These are phyloP conservation scores for Whitmania pigra DNA, from an alignment of 1,140 invertebrate species.

Conservation along the genomic window DNA sequence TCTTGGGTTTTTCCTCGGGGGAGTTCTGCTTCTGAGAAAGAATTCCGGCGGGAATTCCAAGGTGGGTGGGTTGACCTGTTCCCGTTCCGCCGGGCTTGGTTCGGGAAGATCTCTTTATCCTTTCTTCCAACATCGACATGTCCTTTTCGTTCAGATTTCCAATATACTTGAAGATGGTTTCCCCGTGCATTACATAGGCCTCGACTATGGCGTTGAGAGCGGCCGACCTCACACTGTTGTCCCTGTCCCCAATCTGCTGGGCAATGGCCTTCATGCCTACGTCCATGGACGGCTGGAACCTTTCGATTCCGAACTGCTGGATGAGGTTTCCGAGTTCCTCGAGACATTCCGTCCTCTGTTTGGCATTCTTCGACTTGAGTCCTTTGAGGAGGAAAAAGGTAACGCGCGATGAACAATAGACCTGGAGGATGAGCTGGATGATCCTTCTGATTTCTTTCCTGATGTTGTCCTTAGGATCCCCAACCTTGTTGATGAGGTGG, in stretches of 20 bases:
- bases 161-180: constrained; percentile 77
- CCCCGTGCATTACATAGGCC: constrained; percentile 77
- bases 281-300: constrained; percentile 64
- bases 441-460: constrained; percentile 71
- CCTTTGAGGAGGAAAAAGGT: constrained; percentile 84
- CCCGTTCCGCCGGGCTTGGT: constrained; percentile 26
- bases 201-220: constrained; percentile 84
- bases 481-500: constrained; percentile 81
- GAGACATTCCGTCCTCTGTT: constrained; percentile 84
- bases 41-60: background rate
- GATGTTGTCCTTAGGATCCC: constrained; percentile 84
- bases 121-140: constrained; percentile 76
- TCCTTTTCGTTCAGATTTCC: constrained; percentile 89
- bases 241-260: constrained; percentile 82
- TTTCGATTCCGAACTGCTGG: constrained; percentile 67
- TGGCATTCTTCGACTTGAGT: constrained; percentile 86
- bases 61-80: background rate
- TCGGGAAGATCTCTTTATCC: constrained; percentile 52
- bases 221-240: constrained; percentile 87
- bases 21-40: background rate
- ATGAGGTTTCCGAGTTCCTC: constrained; percentile 77
- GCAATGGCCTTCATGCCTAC: constrained; percentile 80
- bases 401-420: constrained; percentile 79
- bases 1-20: constrained; percentile 19
- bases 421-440: constrained; percentile 66